Base-by-base conservation (phyloP, 2,888 invertebrate species). In the Octonoba sinensis region DNA sequence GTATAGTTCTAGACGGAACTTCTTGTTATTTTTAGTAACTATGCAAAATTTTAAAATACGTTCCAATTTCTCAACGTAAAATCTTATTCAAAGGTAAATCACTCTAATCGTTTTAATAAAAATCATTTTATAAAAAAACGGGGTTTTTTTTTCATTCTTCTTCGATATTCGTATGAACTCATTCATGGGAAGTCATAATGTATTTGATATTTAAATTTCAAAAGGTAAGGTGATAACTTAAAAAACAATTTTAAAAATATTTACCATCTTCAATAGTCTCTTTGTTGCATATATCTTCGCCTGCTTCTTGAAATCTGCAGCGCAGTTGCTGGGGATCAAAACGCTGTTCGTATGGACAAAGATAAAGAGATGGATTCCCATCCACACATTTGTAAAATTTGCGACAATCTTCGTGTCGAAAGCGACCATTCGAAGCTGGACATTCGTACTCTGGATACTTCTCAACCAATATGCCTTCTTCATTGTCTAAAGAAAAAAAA, bases 371-470 rank as follows among this genome's bases (percentile, higher is more conserved):
- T 3, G 67, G 27, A 8, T 46, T 2, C 8, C 67, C 66, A 3
- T 59, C 11, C 15, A 3, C 15, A 20, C 82, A 82, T 13, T 75
- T 46, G 47, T 72, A 76, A 44, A 66, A 82, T 62, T 51, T 24
- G 46, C 22, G 8, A 24, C 82, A 82, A 4, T 54, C 66, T 15
- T 65, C 59, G 24, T 75, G 65, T 2, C 66, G 54, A 24, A 54
- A 76, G 18, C 74, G 62, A 1, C 82, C 82, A 0, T 66, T 47
- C 15, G 3, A 27, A 3, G 18, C 60, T 0, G n/a, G 24, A 24
- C 82, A 82, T 1, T 49, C 12, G 59, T 36, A 65, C 36, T 56
- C 27, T 12, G 64, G 74, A 22, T 18, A 27, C 0, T 27, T 13
- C 8, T 75, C 74, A 1, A 82, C 15, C 20, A 82, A 11, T 16